These are phyloP conservation scores for Eristalinus aeneus DNA, from an alignment of 2,888 invertebrate species.

Conservation along the genomic window DNA sequence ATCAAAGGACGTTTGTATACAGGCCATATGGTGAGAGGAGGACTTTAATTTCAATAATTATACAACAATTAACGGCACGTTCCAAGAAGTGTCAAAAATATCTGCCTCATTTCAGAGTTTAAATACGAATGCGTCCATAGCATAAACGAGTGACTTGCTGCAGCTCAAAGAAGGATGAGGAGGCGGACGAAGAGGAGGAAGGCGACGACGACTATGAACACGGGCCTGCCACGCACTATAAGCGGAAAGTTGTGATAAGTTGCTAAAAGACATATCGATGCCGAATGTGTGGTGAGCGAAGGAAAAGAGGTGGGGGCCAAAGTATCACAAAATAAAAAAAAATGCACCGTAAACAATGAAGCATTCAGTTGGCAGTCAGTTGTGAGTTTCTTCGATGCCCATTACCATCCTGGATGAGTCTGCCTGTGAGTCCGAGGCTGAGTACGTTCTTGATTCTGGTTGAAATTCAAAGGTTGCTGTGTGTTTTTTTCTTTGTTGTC, in stretches of 20 bases:
- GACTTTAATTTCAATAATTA: slow-evolving; percentile 24
- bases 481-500: no score
- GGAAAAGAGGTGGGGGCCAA: neutral
- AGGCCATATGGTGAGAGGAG: no score
- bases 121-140: slow-evolving; percentile 3
- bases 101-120: slow-evolving; percentile 36
- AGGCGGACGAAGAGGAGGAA: slow-evolving; percentile 1
- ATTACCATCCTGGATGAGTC: slow-evolving; percentile 48
- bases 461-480: no score
- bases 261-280: slow-evolving; percentile 50
- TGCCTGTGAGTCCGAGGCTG: neutral
- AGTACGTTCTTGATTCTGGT: neutral
- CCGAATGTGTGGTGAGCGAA: slow-evolving; percentile 17
- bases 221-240: neutral
- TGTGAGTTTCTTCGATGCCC: slow-evolving; percentile 6
- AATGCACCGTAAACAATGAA: slow-evolving; percentile 64
- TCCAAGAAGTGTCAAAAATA: slow-evolving; percentile 44
- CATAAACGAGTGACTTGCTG: neutral
- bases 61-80: neutral
- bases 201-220: slow-evolving; percentile 4
- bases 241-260: slow-evolving; percentile 41
- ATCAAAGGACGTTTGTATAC: no score
- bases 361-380: slow-evolving; percentile 19
- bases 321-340: slow-evolving; percentile 56
- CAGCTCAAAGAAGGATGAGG: slow-evolving; percentile 25